Evolutionary conservation across 2,797 vertebrate genomes (phyloP), one percentile per base, ranked within the genome.

Genomic region (Chiropotes sagulatus): DNA sequence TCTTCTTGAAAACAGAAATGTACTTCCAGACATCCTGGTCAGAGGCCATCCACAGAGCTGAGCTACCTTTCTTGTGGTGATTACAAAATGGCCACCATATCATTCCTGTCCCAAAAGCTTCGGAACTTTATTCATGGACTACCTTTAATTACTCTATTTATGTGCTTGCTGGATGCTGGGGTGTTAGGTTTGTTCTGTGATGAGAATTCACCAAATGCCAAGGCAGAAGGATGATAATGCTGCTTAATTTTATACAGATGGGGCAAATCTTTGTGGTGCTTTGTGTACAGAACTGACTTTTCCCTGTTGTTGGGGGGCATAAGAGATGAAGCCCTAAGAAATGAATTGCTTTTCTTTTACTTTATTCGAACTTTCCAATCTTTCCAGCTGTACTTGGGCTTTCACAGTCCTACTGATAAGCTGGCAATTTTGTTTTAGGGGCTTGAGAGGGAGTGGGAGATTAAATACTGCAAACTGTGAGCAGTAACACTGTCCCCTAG

Each of bases 351-450:
- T 95, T 95, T 12, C 73, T 96, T 91, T 90, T 57, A 24, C 15
- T 81, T 90, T 79, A 94, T 97, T 97, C 94, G 94, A 95, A 96
- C 82, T 88, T 93, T 70, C 79, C 89, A 67, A 58, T 97, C 80
- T 96, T 97, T 46, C 28, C 83, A 84, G 9, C 79, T 96, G 3
- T 58, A 82, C 70, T 92, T 93, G 83, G 36, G 84, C 36, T 97
- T 98, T 96, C 61, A 96, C 95, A 93, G 94, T 96, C 78, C 19
- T 41, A 52, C 85, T 5, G 95, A 67, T 92, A 92, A 98, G 89
- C 93, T 95, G 93, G 94, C 7, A 1, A 48, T 98, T 97, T 97
- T 94, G 72, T 95, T 97, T 96, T 79, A 94, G 94, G 64, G 7
- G 17, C 48, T 70, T 78, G 90, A 95, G 83, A 80, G 79, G 39